These are phyloP conservation scores for Melanotaenia parkinsoni DNA, from an alignment of 2,797 vertebrate species.

Conservation along the genomic window DNA sequence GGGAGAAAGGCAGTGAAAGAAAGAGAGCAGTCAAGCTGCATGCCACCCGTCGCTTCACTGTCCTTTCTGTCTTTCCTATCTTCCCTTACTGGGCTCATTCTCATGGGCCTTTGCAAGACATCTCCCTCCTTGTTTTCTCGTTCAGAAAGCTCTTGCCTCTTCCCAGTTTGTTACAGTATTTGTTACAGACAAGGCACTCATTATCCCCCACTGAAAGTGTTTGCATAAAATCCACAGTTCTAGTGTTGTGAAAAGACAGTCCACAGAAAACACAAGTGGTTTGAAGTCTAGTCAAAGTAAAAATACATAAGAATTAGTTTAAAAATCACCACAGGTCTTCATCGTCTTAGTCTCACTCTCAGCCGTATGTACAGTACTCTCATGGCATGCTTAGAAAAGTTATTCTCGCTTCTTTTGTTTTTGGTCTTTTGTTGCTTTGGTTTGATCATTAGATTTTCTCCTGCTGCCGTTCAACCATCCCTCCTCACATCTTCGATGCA, in stretches of 20 bases:
- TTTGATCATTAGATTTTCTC: constrained; percentile 50
- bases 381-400: constrained; percentile 48
- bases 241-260: constrained; percentile 22
- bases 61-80: constrained; percentile 17
- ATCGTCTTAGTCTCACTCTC: constrained; percentile 30
- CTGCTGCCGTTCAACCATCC: constrained; percentile 38
- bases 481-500: constrained; percentile 65
- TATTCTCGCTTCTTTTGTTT: constrained; percentile 32
- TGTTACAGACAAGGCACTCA: constrained; percentile 23
- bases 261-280: constrained; percentile 54
- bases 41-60: constrained; percentile 28
- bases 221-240: constrained; percentile 55
- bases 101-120: constrained; percentile 35
- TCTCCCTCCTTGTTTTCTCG: constrained; percentile 30
- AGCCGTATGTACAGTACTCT: constrained; percentile 56
- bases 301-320: constrained; percentile 37
- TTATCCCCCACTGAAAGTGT: constrained; percentile 9
- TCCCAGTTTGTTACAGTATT: constrained; percentile 30
- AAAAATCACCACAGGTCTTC: constrained; percentile 61
- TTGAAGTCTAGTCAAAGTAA: constrained; percentile 57
- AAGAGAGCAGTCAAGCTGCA: constrained; percentile 51
- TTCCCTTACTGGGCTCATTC: constrained; percentile 23
- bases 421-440: constrained; percentile 55
- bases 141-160: constrained; percentile 29
- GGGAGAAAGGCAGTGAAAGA: constrained; percentile 5